A percentile compares a stretch with the other conserved stretches of the same genome.
Conservation (phyloP, 2,888 invertebrate species). For the Cantharis nigra region DNA sequence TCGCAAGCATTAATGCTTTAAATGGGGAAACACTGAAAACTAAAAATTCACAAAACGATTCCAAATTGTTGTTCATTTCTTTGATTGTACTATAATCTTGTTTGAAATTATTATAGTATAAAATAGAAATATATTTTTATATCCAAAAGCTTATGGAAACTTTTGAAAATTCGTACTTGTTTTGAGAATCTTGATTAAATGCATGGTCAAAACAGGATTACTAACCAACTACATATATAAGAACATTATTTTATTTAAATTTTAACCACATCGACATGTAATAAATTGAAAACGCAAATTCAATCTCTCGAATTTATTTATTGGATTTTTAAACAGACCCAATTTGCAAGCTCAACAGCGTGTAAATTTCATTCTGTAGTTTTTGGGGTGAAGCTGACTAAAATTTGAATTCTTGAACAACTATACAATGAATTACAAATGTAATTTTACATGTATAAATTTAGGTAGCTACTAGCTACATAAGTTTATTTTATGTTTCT, state of each 20-base stretch:
- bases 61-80: no score
- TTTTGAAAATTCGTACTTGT: no score
- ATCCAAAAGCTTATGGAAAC: no score
- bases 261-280: background rate
- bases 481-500: background rate
- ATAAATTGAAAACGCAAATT: background rate
- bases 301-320: background rate
- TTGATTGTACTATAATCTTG: background rate
- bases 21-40: no score
- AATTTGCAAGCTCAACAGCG: background rate
- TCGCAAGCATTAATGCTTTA: no score
- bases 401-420: background rate
- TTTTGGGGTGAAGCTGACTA: background rate
- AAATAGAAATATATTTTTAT: no score
- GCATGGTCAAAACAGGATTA: no score
- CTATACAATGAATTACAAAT: background rate
- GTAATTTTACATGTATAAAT: background rate
- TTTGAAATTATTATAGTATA: background rate
- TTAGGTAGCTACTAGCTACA: background rate
- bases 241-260: background rate
- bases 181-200: no score
- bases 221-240: no score
- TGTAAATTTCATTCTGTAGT: background rate
- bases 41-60: no score
- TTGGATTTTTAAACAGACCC: background rate